Conservation (phyloP, 2,888 invertebrate genomes). For the Ryuthela nishihirai region DNA sequence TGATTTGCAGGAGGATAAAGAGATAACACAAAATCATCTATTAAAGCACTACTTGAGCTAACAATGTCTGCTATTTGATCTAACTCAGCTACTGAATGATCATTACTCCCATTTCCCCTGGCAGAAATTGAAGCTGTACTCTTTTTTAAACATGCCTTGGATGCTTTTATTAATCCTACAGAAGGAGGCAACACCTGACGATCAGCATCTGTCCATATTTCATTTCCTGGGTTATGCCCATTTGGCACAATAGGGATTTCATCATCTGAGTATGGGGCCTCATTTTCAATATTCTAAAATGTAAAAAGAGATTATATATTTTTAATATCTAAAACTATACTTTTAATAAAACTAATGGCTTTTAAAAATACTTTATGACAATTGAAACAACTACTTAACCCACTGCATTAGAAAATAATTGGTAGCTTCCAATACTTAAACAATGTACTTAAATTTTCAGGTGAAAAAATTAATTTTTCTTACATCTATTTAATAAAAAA, state of each 20-base stretch:
- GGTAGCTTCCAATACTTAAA: too few relatives aligned
- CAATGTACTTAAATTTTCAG: too few relatives aligned
- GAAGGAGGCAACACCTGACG: slow-evolving; percentile 20
- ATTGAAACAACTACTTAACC: too few relatives aligned
- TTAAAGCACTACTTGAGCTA: slow-evolving; percentile 9
- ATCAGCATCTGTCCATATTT: slow-evolving; percentile 16
- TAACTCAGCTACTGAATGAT: slow-evolving; percentile 13
- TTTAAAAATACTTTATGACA: too few relatives aligned
- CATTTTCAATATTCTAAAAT: slow-evolving; percentile 19
- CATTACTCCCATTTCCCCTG: slow-evolving; percentile 16
- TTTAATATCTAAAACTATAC: too few relatives aligned
- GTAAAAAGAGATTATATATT: too few relatives aligned
- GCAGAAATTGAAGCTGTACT: slow-evolving; percentile 7
- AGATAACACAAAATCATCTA: slow-evolving; percentile 30
- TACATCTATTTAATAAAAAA: too few relatives aligned
- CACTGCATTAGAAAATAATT: too few relatives aligned
- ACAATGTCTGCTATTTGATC: slow-evolving; percentile 20
- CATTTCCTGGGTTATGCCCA: slow-evolving; percentile 1
- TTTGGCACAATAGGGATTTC: slow-evolving; percentile 8
- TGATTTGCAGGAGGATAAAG: slow-evolving; percentile 30
- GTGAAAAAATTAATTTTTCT: too few relatives aligned
- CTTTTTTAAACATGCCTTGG: slow-evolving; percentile 27
- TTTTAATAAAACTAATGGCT: too few relatives aligned
- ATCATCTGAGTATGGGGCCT: neutral
- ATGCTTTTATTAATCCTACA: slow-evolving; percentile 21